Evolutionary conservation across 2,113 vertebrate genomes (phyloP).

Genomic region (Chaetura pelagica): DNA sequence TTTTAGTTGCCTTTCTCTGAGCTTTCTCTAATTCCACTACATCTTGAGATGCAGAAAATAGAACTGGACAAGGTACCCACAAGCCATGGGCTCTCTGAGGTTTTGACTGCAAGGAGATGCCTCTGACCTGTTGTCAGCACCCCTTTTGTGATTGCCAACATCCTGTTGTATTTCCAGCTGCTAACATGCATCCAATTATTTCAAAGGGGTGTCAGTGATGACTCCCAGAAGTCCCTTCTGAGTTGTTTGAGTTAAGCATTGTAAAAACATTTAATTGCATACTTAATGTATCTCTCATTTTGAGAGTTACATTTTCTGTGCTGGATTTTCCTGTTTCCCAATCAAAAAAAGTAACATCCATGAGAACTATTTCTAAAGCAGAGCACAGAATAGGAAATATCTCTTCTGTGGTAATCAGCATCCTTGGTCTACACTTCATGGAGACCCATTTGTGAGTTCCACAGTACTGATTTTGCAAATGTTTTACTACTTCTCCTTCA

Average conservation of each 20-base stretch:
- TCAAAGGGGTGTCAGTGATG: background rate
- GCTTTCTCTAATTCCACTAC: background rate
- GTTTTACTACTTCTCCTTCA: background rate
- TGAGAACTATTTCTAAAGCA: background rate
- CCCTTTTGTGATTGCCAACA: background rate
- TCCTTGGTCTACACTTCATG: background rate
- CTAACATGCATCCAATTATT: background rate
- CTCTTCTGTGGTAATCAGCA: background rate
- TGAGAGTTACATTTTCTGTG: background rate
- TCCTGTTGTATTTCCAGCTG: background rate
- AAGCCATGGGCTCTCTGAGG: background rate
- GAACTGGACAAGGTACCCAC: background rate
- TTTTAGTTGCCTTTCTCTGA: background rate
- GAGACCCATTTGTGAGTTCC: background rate
- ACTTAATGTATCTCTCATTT: background rate
- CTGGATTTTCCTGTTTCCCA: background rate
- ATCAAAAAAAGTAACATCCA: background rate
- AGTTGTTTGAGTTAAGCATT: background rate
- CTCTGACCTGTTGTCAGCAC: background rate
- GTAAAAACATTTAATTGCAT: background rate
- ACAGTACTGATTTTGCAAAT: background rate
- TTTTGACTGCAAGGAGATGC: background rate
- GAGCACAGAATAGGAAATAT: background rate
- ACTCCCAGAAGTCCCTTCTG: background rate
- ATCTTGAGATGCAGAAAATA: background rate